These are phyloP conservation scores for Crocidura indochinensis DNA, from an alignment of 2,797 vertebrate genomes.

Conservation along the genomic window DNA sequence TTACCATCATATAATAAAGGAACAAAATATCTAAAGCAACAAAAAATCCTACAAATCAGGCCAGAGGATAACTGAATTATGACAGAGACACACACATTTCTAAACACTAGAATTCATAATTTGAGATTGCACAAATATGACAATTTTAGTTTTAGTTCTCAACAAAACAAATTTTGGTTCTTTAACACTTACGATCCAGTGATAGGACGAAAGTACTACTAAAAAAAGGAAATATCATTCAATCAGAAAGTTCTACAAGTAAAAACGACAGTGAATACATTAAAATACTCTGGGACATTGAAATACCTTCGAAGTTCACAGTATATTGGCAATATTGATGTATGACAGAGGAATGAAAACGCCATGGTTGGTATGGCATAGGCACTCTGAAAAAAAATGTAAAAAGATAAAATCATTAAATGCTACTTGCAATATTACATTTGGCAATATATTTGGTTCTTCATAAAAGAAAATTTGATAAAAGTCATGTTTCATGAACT, in stretches of 20 bases:
- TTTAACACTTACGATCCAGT: slow-evolving; percentile 60
- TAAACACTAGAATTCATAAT: neutral
- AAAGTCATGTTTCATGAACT: slow-evolving; percentile 62
- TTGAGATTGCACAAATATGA: slow-evolving; percentile 45
- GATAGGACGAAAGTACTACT: slow-evolving; percentile 28
- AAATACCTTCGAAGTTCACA: slow-evolving; percentile 95
- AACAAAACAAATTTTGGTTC: neutral
- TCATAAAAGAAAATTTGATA: neutral
- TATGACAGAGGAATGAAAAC: slow-evolving; percentile 99
- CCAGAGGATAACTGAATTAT: slow-evolving; percentile 12
- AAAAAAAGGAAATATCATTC: slow-evolving; percentile 24
- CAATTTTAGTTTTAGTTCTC: slow-evolving; percentile 32
- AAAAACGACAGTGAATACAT: slow-evolving; percentile 47
- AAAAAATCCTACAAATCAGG: neutral
- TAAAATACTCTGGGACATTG: slow-evolving; percentile 59
- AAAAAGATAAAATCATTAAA: slow-evolving; percentile 66
- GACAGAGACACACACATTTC: neutral
- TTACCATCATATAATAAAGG: neutral
- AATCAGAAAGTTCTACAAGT: slow-evolving; percentile 35
- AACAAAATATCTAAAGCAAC: slow-evolving; percentile 2
- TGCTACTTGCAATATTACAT: slow-evolving; percentile 46
- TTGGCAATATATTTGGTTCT: slow-evolving; percentile 45
- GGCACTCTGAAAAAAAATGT: slow-evolving; percentile 93
- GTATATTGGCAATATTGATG: slow-evolving; percentile 97
- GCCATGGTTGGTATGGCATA: slow-evolving; percentile 97